Base-by-base conservation (phyloP, 2,113 vertebrate genomes). In the Anhinga anhinga region DNA sequence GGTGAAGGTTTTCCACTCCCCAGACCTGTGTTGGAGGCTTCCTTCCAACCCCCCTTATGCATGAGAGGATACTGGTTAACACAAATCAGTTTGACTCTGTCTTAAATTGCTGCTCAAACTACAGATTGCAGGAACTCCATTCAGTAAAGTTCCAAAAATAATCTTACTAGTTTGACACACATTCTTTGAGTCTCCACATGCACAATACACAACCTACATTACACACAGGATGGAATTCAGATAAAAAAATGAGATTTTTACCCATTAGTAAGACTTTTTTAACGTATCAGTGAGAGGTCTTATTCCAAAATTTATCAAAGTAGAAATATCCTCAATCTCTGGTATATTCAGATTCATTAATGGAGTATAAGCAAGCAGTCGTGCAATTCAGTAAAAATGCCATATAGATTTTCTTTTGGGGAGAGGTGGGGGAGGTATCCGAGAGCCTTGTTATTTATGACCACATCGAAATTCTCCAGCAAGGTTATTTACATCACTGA, bases 371-470 rank as follows among this genome's bases (percentile, higher is more conserved):
- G 23, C 44, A 89, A 49, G 23, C 12, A 83, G 23, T 45, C 66
- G 69, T 25, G 20, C 10, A 62, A 78, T 47, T 32, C 49, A 76
- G n/a, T 38, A 89, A 38, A 95, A 91, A 91, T 45, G 34, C 15
- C 21, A 20, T 0, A 12, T 0, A 84, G 42, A 45, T 38, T 62
- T 88, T 74, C n/a, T 58, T 58, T 16, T 6, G 6, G 11, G 11
- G 3, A 14, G 7, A 10, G 11, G 15, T 30, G 40, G 15, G 45
- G 61, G 23, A 71, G 47, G 59, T 10, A 7, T 71, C 73, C 10
- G 38, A 87, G 83, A 87, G 40, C 53, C 66, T 52, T 77, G 56
- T 89, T 91, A 84, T 94, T 95, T 94, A 94, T 26, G 69, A 92
- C 47, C 80, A 69, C 0, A 3, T 69, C 4, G 0, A 91, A 91